Evolutionary conservation across 2,113 vertebrate species (phyloP).

Genomic region (Hydropotes inermis): DNA sequence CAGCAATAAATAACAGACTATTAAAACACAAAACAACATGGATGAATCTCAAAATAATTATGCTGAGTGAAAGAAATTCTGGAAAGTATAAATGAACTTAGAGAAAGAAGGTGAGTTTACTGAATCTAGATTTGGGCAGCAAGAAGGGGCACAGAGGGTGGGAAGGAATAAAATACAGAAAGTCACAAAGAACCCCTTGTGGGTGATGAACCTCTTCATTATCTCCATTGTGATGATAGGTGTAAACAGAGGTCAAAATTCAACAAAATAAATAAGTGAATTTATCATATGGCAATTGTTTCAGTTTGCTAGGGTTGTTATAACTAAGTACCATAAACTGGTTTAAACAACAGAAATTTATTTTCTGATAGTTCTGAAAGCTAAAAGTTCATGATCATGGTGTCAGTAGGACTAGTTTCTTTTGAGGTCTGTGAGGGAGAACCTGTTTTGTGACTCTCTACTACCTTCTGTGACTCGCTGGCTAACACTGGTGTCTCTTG

Average conservation of each 20-base stretch:
- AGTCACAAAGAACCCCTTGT: background rate
- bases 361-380: background rate
- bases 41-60: background rate
- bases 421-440: background rate
- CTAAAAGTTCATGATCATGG: background rate
- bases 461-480: background rate
- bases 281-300: background rate
- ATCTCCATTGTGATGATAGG: background rate
- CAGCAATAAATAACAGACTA: background rate
- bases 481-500: background rate
- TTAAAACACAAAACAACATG: background rate
- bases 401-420: background rate
- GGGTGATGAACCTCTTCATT: background rate
- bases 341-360: background rate
- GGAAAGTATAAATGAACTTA: background rate
- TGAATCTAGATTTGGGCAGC: background rate
- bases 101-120: background rate
- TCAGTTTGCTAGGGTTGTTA: background rate
- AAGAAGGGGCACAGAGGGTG: background rate
- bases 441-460: background rate
- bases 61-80: background rate
- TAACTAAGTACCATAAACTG: background rate
- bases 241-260: background rate
- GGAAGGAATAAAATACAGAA: background rate
- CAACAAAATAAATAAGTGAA: background rate